A percentile compares a stretch with the other conserved stretches of the same genome.
Conservation (phyloP, 2,113 vertebrate species). For the Eidolon helvum region DNA sequence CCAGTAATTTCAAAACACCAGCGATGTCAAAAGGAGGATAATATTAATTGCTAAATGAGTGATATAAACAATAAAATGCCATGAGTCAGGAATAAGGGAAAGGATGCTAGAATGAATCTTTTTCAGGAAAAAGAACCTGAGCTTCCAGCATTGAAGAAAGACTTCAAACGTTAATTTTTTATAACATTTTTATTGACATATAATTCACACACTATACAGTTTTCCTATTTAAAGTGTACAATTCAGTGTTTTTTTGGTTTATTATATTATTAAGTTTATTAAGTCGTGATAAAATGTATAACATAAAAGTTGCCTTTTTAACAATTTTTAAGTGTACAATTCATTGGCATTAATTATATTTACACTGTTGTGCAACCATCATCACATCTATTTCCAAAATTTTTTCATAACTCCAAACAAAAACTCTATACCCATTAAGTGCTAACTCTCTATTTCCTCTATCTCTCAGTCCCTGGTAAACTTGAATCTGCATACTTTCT, state of each 20-base stretch:
- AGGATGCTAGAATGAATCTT: not conserved
- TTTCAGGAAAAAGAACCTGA: not conserved
- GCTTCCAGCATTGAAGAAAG: not conserved
- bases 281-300: not conserved
- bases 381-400: slow-evolving; percentile 15
- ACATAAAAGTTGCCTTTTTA: not conserved
- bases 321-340: not conserved
- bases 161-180: not conserved
- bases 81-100: not conserved
- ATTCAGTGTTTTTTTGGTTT: not conserved
- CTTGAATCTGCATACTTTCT: not conserved
- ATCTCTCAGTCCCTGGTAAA: not conserved
- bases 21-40: not conserved
- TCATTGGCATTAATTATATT: not conserved
- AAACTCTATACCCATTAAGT: not conserved
- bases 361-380: not conserved
- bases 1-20: slow-evolving; percentile 46
- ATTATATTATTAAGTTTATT: not conserved
- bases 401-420: not conserved
- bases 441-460: not conserved
- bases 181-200: not conserved
- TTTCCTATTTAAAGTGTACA: not conserved
- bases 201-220: not conserved
- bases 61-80: slow-evolving; percentile 17
- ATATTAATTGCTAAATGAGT: slow-evolving; percentile 37